Conservation (phyloP, 2,888 invertebrate species). For the Kryphioiulus occultus region DNA sequence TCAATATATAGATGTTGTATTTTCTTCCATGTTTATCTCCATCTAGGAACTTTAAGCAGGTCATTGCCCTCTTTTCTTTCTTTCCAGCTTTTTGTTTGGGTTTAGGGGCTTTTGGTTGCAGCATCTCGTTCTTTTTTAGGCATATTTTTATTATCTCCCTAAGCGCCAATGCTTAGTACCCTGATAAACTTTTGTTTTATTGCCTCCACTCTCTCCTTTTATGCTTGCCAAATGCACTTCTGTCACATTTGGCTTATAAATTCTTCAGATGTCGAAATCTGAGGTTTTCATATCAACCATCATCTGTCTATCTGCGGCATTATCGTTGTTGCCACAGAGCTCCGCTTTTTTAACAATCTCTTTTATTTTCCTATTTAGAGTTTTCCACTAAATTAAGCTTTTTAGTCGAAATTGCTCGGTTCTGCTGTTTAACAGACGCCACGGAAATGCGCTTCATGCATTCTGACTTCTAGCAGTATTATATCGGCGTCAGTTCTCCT, state of each 20-base stretch:
- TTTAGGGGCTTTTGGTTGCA: background rate
- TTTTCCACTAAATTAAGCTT: constrained; percentile 1
- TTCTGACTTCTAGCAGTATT: background rate
- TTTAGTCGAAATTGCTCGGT: background rate
- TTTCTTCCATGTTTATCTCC: constrained; percentile 29
- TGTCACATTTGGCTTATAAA: background rate
- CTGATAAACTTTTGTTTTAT: constrained; percentile 26
- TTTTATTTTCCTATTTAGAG: background rate
- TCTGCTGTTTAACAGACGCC: constrained; percentile 4
- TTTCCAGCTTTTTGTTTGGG: background rate
- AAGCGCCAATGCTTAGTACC: background rate
- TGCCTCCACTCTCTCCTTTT: background rate
- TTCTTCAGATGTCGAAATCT: constrained; percentile 2
- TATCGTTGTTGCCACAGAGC: background rate
- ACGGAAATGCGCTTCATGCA: background rate
- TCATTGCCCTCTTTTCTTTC: constrained; percentile 6
- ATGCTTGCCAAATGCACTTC: constrained; percentile 1
- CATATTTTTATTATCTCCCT: constrained; percentile 31
- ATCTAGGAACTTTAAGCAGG: background rate
- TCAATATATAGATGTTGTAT: constrained; percentile 28
- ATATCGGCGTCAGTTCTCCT: background rate
- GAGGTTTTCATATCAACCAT: constrained; percentile 25
- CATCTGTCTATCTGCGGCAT: constrained; percentile 16
- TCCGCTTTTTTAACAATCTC: background rate
- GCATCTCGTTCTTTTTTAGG: background rate